Conservation (phyloP, 2,888 invertebrate genomes). For the Meloe dianella region DNA sequence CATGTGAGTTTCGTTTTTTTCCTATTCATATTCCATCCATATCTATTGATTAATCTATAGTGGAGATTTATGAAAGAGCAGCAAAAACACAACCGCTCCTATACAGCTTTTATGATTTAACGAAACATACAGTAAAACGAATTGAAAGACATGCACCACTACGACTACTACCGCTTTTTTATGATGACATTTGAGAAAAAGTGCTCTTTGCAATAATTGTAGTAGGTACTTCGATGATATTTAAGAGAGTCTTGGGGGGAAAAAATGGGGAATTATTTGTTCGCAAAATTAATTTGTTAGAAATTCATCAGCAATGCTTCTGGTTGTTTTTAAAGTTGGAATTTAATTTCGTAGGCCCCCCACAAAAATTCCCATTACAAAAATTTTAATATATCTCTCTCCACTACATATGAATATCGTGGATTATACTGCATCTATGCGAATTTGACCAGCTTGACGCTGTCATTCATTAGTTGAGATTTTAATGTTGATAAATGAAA, state of each 20-base stretch:
- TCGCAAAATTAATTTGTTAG: neutral
- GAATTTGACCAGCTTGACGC: no score
- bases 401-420: no score
- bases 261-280: no score
- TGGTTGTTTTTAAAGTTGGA: no score
- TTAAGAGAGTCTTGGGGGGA: neutral
- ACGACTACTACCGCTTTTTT: neutral
- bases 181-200: neutral
- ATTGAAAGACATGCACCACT: neutral
- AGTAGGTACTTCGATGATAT: neutral
- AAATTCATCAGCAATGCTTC: no score
- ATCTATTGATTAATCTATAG: conserved; percentile 4
- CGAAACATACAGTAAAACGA: neutral
- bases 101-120: neutral
- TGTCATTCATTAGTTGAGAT: no score
- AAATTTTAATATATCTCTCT: neutral
- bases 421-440: no score
- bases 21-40: neutral
- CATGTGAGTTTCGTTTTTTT: neutral
- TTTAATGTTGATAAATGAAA: neutral
- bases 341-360: neutral
- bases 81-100: no score
- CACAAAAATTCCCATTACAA: neutral
- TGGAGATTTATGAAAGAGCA: neutral
- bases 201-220: conserved; percentile 9